Evolutionary conservation across 2,113 vertebrate species (phyloP).

Genomic region (Grammatotria lemairii): DNA sequence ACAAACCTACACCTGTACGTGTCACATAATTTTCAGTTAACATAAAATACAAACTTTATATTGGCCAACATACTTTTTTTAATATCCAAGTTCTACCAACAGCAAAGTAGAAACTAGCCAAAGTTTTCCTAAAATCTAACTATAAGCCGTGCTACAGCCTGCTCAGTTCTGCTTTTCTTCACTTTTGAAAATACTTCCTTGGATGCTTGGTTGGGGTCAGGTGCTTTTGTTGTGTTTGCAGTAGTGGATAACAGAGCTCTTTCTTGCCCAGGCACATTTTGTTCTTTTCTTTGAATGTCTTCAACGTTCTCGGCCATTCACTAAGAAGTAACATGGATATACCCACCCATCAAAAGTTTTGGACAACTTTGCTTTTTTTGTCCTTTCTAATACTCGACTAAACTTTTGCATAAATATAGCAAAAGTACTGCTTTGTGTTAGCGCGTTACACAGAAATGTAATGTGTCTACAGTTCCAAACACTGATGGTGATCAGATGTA

Average conservation of each 20-base stretch:
- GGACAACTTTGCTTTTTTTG: background rate
- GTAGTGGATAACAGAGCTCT: background rate
- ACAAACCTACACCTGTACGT: background rate
- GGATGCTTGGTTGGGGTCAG: background rate
- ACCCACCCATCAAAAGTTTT: background rate
- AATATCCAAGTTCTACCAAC: background rate
- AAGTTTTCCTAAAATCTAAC: background rate
- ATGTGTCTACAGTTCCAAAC: background rate
- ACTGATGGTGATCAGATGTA: conserved; percentile 9
- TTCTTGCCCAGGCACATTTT: background rate
- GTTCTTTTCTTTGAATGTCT: background rate
- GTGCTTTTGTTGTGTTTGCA: background rate
- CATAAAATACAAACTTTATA: background rate
- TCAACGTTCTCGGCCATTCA: background rate
- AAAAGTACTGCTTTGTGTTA: background rate
- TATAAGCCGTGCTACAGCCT: background rate
- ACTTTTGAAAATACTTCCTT: background rate
- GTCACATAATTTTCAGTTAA: background rate
- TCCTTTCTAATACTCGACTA: background rate
- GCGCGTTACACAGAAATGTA: background rate
- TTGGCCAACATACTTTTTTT: background rate
- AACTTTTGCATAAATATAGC: background rate
- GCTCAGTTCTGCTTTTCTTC: background rate
- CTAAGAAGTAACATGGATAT: background rate
- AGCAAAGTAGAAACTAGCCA: background rate